Base-by-base conservation (phyloP, 1,140 invertebrate genomes). In the Drosophila pandora region DNA sequence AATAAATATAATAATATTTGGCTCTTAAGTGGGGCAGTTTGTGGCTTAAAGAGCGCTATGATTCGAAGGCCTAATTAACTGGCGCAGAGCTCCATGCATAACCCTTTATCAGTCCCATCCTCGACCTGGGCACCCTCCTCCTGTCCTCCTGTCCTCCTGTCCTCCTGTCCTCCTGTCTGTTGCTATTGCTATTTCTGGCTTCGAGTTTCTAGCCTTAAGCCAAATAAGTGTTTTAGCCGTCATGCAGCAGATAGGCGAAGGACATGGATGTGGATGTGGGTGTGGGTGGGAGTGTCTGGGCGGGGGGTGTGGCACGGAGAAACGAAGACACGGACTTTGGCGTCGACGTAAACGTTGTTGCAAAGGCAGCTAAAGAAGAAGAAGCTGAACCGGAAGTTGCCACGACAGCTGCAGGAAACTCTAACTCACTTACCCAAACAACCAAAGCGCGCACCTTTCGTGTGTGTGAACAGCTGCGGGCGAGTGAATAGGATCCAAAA, bases 361-460 rank as follows among this genome's bases (percentile, higher is more conserved):
- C 43, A 41, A 25, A 22, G 28, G 64, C 21, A 43, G 49, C 17
- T 37, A 48, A 52, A 55, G 65, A 28, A 74, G 58, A 52, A 69
- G 72, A 43, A 67, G 69, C 45, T 68, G 69, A 88, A 74, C 83
- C 79, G 83, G 83, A 88, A 79, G 83, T 89, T 88, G 76, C 79
- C 78, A 79, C 83, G 83, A 88, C 83, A 88, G 83, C 83, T 88
- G 79, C 83, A 88, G 83, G 83, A 88, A 88, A 70, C 83, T 88
- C 83, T 88, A 88, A 88, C 83, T 88, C 83, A 88, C 79, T 88
- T 79, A 76, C 83, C 79, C 83, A 82, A 81, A 82, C 78, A 82
- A 65, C 74, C 59, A 74, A 72, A 62, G 54, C 67, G 73, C 53
- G 54, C 71, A 77, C 79, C 75, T 69, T 50, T 41, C 22, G 21